Conservation (phyloP, 2,888 invertebrate genomes). For the Spicauda simplicius region DNA sequence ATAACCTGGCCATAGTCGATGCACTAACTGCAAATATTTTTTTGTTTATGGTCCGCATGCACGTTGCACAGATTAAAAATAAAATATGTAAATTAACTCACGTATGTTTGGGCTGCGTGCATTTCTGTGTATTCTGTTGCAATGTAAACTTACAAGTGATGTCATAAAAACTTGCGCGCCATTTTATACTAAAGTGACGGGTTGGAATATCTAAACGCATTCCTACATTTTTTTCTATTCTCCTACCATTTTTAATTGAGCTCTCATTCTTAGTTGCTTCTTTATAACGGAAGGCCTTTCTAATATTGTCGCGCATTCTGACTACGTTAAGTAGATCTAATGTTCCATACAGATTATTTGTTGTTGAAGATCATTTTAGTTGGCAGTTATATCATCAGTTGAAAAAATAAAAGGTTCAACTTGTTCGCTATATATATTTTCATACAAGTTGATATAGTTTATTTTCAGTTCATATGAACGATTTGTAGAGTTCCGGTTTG, state of each 20-base stretch:
- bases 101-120: slow-evolving; percentile 69
- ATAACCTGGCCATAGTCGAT: not conserved
- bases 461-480: too few relatives aligned
- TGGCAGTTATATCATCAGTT: slow-evolving; percentile 7
- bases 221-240: slow-evolving; percentile 42
- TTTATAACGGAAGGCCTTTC: slow-evolving; percentile 21
- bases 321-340: not conserved
- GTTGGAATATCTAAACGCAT: slow-evolving; percentile 49
- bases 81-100: slow-evolving; percentile 52
- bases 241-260: slow-evolving; percentile 38
- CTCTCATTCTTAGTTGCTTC: slow-evolving; percentile 17
- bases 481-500: too few relatives aligned
- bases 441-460: not conserved
- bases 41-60: not conserved
- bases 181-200: slow-evolving; percentile 72
- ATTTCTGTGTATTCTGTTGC: slow-evolving; percentile 61
- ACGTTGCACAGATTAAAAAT: slow-evolving; percentile 26
- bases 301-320: slow-evolving; percentile 7
- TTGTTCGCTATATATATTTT: not conserved
- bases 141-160: slow-evolving; percentile 64
- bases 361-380: not conserved
- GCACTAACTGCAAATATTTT: not conserved
- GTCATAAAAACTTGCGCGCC: slow-evolving; percentile 59
- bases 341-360: not conserved
- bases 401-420: slow-evolving; percentile 1